A percentile compares a stretch with the other conserved stretches of the same genome.
Conservation (phyloP, 2,888 invertebrate species). For the Epirrita christyi region DNA sequence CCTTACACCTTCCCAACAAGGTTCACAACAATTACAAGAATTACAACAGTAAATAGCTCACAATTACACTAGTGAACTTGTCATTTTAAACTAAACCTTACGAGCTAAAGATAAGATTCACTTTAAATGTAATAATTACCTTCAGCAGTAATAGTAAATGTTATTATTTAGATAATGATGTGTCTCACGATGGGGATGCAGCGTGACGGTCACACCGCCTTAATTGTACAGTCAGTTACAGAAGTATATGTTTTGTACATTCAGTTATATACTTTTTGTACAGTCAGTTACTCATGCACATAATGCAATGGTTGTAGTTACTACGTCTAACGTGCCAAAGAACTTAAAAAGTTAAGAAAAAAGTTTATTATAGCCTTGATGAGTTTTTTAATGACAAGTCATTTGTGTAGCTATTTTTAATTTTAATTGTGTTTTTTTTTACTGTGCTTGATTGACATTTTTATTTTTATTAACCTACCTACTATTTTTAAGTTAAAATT, state of each 20-base stretch:
- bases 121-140: slow-evolving; percentile 8
- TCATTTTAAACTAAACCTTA: slow-evolving; percentile 16
- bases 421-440: no score
- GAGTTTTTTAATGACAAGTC: no score
- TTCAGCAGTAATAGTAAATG: slow-evolving; percentile 5
- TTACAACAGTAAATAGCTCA: slow-evolving; percentile 33
- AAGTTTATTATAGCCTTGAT: no score
- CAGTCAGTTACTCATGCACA: no score
- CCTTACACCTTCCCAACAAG: slow-evolving; percentile 36
- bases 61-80: slow-evolving; percentile 5
- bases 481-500: no score
- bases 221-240: slow-evolving; percentile 19
- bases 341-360: no score
- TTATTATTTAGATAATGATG: slow-evolving; percentile 30
- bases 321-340: no score
- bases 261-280: no score
- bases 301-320: no score
- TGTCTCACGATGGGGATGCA: slow-evolving; percentile 43
- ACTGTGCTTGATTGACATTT: no score
- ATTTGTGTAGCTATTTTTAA: no score
- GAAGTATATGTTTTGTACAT: not conserved
- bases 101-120: slow-evolving; percentile 1
- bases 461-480: no score
- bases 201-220: slow-evolving; percentile 24
- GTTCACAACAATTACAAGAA: slow-evolving; percentile 28